Base-by-base conservation (phyloP, 2,888 invertebrate genomes). In the Camptogramma bilineatum region DNA sequence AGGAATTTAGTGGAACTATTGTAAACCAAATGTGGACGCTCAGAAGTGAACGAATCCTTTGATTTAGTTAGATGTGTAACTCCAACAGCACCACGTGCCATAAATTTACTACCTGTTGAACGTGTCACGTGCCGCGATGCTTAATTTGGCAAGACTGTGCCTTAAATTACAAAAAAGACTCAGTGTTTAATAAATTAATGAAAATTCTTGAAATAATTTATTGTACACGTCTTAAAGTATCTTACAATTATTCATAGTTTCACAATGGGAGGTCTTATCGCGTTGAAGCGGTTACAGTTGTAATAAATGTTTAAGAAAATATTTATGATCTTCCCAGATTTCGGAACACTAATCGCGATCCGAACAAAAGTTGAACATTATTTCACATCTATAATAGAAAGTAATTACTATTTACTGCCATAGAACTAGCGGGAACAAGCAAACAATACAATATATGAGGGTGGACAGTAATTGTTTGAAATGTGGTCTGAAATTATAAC, bases 401-500 rank as follows among this genome's bases (percentile, higher is more conserved):
- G 5, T 5, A 42, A n/a, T 42, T 16, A 7, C 10, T 19, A 39
- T 9, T 4, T 17, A 42, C 5, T 28, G 19, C 8, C 10, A 10
- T 13, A 21, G n/a, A 51, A 28, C 46, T 48, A n/a, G 19, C 51
- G 21, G 24, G 31, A 44, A 7, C 46, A 34, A 42, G 31, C 47
- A 10, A 52, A 47, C 48, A 56, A 52, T 53, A 64, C 42, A 47
- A 64, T 55, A 55, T 56, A 63, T 28, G 39, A 57, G 18, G 34
- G 58, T 59, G 18, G 34, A 54, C 58, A 44, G 34, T 48, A 42
- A 57, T 52, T 47, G 16, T 55, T 42, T 46, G 44, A 31, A 51
- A 63, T 51, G 52, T 52, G 34, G 58, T 54, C 46, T 44, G 53
- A 58, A 28, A 63, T 51, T 54, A 58, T 48, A 54, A 50, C 63